Conservation (phyloP, 2,113 vertebrate species). For the Emydura subglobosa region DNA sequence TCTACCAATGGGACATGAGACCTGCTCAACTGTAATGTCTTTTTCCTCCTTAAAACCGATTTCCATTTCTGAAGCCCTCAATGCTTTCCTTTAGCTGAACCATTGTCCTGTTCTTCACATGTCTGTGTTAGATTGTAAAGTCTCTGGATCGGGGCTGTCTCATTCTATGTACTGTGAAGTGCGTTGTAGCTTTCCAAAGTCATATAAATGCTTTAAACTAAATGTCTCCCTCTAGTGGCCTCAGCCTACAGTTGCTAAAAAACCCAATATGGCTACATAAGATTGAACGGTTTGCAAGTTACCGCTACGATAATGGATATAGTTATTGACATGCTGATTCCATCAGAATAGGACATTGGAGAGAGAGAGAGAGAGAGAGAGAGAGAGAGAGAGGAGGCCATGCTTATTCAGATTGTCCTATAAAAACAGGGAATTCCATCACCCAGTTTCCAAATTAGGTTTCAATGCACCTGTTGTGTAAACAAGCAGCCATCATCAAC, state of each 20-base stretch:
- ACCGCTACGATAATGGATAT: not conserved
- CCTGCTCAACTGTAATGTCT: not conserved
- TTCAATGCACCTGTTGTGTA: not conserved
- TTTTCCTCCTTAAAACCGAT: not conserved
- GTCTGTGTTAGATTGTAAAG: not conserved
- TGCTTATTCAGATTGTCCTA: not conserved
- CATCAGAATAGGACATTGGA: not conserved
- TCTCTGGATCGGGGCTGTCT: not conserved
- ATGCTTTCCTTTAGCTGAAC: not conserved
- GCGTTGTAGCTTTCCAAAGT: fast-evolving
- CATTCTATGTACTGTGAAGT: not conserved
- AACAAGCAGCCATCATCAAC: too few relatives aligned
- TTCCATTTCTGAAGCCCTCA: not conserved
- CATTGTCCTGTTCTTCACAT: not conserved
- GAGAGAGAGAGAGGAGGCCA: not conserved
- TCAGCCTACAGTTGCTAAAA: not conserved
- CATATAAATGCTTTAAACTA: not conserved
- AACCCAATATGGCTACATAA: not conserved
- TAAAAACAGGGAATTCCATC: not conserved
- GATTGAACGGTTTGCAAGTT: not conserved
- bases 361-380: not conserved
- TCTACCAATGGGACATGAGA: not conserved
- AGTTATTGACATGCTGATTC: not conserved
- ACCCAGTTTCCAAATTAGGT: not conserved
- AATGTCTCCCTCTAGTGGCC: not conserved